Evolutionary conservation across 2,113 vertebrate species (phyloP).

Genomic region (Numenius arquata): DNA sequence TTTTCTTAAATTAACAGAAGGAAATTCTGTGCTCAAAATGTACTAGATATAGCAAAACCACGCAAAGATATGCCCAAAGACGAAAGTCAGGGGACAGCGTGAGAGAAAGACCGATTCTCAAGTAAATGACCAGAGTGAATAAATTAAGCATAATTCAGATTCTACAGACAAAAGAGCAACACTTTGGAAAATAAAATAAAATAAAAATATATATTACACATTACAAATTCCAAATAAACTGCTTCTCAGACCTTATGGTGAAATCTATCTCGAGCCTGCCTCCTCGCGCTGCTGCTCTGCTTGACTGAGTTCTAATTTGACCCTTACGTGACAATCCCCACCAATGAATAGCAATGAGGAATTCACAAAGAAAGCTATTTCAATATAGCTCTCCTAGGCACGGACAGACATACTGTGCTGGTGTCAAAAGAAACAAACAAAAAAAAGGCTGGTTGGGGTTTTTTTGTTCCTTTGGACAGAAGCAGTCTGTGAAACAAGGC

Average conservation of each 20-base stretch:
- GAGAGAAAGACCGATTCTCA: neutral
- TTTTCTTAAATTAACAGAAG: constrained; percentile 26
- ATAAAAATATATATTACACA: neutral
- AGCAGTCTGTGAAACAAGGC: constrained; percentile 36
- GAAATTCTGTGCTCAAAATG: neutral
- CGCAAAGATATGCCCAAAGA: neutral
- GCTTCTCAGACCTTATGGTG: neutral
- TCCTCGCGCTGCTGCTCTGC: neutral
- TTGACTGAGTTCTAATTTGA: constrained; percentile 49
- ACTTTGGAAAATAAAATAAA: neutral
- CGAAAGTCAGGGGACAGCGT: neutral
- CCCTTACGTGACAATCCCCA: constrained; percentile 28
- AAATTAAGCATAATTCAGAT: neutral
- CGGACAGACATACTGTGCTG: constrained; percentile 30
- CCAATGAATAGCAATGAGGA: constrained; percentile 63
- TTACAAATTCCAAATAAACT: neutral
- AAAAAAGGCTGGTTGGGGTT: neutral
- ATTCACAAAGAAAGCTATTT: constrained; percentile 44
- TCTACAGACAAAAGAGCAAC: neutral
- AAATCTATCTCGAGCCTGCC: neutral
- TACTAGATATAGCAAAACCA: neutral
- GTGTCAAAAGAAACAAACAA: constrained; percentile 54
- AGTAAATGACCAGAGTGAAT: neutral
- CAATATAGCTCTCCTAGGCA: constrained; percentile 32
- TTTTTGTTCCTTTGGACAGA: constrained; percentile 34